A percentile compares a stretch with the other conserved stretches of the same genome.
phyloP scores from a whole-genome alignment of 2,797 vertebrate species.

The Meriones psammophilus region DNA sequence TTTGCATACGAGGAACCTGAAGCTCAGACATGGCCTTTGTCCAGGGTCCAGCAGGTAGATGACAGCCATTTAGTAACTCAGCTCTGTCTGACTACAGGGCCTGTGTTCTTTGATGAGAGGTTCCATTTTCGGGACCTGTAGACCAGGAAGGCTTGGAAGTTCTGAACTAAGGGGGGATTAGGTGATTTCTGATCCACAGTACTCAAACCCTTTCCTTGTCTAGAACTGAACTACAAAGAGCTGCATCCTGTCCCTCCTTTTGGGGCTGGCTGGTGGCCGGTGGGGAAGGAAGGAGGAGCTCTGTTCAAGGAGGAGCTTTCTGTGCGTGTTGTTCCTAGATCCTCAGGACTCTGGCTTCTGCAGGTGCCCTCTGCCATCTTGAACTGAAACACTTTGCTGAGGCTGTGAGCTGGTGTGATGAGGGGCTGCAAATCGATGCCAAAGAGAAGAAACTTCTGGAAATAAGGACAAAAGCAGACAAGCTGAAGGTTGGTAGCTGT shows the following conservation, averaged over 20 bases:
- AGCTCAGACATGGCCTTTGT: conserved; percentile 31
- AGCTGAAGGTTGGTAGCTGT: conserved; percentile 90
- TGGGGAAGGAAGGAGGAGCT: neutral
- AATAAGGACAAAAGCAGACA: conserved; percentile 93
- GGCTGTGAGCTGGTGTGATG: conserved; percentile 95
- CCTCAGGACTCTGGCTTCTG: conserved; percentile 68
- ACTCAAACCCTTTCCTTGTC: neutral
- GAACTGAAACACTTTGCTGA: conserved; percentile 92
- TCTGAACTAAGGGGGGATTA: conserved; percentile 9
- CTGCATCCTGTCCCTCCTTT: neutral
- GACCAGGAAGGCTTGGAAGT: neutral
- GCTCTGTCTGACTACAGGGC: conserved; percentile 8
- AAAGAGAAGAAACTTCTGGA: conserved; percentile 94
- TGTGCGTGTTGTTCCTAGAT: neutral
- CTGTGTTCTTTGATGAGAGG: conserved; percentile 19
- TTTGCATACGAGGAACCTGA: conserved; percentile 21
- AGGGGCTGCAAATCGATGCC: conserved; percentile 91
- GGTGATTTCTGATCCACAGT: conserved; percentile 6
- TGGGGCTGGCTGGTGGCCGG: neutral
- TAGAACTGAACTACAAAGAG: neutral
- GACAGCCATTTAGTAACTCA: conserved; percentile 16
- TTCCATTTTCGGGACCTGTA: conserved; percentile 3
- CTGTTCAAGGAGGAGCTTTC: neutral
- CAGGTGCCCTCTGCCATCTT: conserved; percentile 95
- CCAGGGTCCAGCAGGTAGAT: neutral